Conservation (phyloP, 2,113 vertebrate genomes). For the Gallinago media region DNA sequence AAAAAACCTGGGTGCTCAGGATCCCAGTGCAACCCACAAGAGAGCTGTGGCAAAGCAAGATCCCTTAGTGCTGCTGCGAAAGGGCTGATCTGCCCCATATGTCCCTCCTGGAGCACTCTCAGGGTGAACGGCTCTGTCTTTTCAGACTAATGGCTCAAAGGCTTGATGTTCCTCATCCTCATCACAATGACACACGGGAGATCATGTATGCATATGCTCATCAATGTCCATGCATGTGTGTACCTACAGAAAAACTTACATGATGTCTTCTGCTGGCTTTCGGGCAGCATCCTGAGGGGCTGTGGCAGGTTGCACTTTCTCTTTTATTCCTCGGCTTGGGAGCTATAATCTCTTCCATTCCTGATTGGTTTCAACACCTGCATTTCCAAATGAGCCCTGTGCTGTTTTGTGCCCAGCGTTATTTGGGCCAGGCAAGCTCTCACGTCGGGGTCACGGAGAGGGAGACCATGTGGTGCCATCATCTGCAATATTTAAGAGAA, state of each 20-base stretch:
- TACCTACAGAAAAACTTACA: not conserved
- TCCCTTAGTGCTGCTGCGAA: not conserved
- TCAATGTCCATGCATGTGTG: rapidly evolving
- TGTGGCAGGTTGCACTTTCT: not conserved
- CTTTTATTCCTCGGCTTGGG: not conserved
- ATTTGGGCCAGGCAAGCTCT: slow-evolving; percentile 13
- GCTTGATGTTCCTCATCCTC: not conserved
- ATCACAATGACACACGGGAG: not conserved
- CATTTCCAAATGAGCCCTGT: not conserved
- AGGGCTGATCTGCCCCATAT: rapidly evolving
- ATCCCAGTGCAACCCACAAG: rapidly evolving
- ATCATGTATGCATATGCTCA: not conserved
- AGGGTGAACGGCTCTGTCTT: not conserved
- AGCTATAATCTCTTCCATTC: not conserved
- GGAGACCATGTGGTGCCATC: not conserved
- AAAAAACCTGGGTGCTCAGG: not conserved
- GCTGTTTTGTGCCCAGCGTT: not conserved
- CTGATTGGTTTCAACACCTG: not conserved
- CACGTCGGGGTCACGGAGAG: not conserved
- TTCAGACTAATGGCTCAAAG: not conserved
- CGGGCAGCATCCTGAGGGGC: not conserved
- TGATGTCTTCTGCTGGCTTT: not conserved
- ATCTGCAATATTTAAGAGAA: not conserved
- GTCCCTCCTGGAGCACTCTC: not conserved
- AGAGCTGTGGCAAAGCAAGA: not conserved